phyloP scores from a whole-genome alignment of 2,888 invertebrate species.

The Seira musarum region DNA sequence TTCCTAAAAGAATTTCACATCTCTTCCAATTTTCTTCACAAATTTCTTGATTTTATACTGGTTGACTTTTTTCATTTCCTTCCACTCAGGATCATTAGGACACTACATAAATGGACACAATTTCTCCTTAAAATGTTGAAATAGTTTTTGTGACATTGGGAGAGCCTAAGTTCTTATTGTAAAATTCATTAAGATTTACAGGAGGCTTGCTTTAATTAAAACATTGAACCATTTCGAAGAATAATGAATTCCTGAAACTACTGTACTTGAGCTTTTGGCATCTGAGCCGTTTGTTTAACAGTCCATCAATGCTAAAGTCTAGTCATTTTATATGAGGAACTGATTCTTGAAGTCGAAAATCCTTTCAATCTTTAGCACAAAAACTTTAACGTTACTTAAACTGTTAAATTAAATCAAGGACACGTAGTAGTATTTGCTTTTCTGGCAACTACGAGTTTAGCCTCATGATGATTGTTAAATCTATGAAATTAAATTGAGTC shows the following conservation, averaged over 20 bases:
- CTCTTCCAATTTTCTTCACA: conserved; percentile 5
- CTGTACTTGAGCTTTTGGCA: no score
- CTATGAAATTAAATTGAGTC: no score
- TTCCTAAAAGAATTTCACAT: not conserved
- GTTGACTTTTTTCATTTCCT: not conserved
- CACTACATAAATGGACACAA: not conserved
- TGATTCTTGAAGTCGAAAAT: no score
- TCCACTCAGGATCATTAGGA: not conserved
- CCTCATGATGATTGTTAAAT: no score
- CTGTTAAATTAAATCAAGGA: not conserved
- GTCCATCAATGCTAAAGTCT: no score
- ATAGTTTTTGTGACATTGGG: no score
- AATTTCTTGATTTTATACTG: not conserved
- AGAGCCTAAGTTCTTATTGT: not conserved
- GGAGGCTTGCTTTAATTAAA: not conserved
- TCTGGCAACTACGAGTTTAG: no score
- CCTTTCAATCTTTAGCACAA: no score
- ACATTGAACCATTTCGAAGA: not conserved
- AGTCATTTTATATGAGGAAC: no score
- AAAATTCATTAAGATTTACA: not conserved
- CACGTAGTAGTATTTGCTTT: no score
- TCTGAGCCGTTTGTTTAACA: no score
- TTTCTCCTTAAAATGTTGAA: not conserved
- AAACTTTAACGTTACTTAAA: no score
- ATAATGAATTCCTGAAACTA: not conserved